Base-by-base conservation (phyloP, 2,888 invertebrate species). In the Danaus chrysippus region DNA sequence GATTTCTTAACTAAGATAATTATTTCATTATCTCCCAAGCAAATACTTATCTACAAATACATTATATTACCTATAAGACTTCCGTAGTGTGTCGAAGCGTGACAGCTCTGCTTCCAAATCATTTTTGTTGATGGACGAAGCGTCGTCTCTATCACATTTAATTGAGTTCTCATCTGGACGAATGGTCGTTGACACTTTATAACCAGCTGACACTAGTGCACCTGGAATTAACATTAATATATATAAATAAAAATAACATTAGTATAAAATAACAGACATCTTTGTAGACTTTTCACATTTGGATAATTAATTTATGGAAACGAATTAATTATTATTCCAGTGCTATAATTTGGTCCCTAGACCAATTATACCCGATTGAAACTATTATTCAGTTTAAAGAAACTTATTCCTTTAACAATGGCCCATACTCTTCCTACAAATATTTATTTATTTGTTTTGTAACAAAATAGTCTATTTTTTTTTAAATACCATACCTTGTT, bases 141-240 rank as follows among this genome's bases (percentile, higher is more conserved):
- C 62, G 65, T 91, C 91, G 61, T 91, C 91, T 56, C 82, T 72
- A 11, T 73, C 74, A 11, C 71, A 72, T 69, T 84, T 86, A 70
- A 81, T 72, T 1, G 66, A 65, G 0, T 72, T 66, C 23, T 87
- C 87, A 6, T 90, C 90, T 0, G 87, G 85, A 46, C 93, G 91
- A 12, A 95, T 93, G 0, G 95, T 95, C 0, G 95, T 95, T 0
- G 95, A 95, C 5, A 96, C 96, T 84, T 96, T 96, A 77, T 95
- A 96, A 1, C 97, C 97, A 10, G 96, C 96, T 42, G 96, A 96
- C 23, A 97, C 94, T 64, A 97, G 83, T 0, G 96, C 96, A 23
- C 96, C 96, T 91, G 72, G 1, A 78, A 75, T 12, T 53, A 43
- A 56, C 42, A 46, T 46, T 10, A 13, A 46, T 8, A 13, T 46